A percentile compares a stretch with the other conserved stretches of the same genome.
Conservation (phyloP, 2,888 invertebrate species). For the Notocelia uddmanniana region DNA sequence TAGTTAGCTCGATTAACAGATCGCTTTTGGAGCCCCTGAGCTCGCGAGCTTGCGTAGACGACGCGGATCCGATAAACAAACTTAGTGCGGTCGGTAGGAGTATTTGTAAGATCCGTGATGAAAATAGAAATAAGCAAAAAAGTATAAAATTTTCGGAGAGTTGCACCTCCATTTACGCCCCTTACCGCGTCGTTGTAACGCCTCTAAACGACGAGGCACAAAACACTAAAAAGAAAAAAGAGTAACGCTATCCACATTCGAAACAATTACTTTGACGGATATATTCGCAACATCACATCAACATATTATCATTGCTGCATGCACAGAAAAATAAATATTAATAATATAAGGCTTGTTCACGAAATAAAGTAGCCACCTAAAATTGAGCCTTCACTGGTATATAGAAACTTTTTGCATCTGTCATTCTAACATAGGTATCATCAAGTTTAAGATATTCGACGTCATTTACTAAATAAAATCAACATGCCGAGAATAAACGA, state of each 20-base stretch:
- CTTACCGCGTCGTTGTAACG: slow-evolving; percentile 72
- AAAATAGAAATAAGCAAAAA: slow-evolving; percentile 69
- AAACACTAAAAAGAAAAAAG: slow-evolving; percentile 58
- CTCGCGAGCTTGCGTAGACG: slow-evolving; percentile 63
- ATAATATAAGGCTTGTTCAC: too few relatives aligned
- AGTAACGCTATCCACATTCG: slow-evolving; percentile 46
- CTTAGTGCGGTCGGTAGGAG: slow-evolving; percentile 78
- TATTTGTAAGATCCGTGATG: slow-evolving; percentile 75
- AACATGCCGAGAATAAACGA: too few relatives aligned
- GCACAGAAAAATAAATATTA: too few relatives aligned
- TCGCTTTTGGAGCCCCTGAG: slow-evolving; percentile 60
- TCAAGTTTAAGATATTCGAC: too few relatives aligned
- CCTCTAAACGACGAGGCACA: slow-evolving; percentile 68
- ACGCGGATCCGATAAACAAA: slow-evolving; percentile 73
- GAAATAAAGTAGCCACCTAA: too few relatives aligned
- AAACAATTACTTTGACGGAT: not conserved
- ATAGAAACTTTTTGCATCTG: too few relatives aligned
- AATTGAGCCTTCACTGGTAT: too few relatives aligned
- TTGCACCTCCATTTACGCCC: slow-evolving; percentile 75
- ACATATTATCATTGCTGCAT: too few relatives aligned
- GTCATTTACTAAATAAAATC: too few relatives aligned
- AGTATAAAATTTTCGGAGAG: slow-evolving; percentile 74
- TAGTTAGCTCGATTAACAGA: slow-evolving; percentile 61
- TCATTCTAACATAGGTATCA: too few relatives aligned
- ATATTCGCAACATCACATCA: too few relatives aligned